phyloP scores from a whole-genome alignment of 1,140 invertebrate species.

The Pogonus chalceus region DNA sequence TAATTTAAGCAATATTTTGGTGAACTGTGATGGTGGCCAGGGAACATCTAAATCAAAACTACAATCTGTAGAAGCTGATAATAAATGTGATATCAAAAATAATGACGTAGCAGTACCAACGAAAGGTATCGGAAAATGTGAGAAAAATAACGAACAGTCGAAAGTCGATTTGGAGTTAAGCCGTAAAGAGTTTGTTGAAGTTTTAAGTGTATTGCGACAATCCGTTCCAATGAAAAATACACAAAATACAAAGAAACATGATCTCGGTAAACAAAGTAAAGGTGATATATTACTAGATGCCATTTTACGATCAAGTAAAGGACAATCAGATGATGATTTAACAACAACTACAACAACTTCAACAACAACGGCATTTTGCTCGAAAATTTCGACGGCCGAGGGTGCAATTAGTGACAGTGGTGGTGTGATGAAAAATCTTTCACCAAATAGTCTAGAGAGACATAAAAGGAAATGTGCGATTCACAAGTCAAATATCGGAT shows the following conservation, averaged over 20 bases:
- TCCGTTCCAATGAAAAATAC: neutral
- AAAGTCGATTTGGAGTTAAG: constrained; percentile 39
- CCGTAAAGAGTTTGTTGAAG: constrained; percentile 39
- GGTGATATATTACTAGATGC: constrained; percentile 43
- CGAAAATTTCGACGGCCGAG: neutral
- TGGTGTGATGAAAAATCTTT: too few species aligned
- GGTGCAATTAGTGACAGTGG: too few species aligned
- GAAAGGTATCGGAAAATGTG: neutral
- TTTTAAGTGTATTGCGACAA: constrained; percentile 36
- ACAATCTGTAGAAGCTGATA: constrained; percentile 15
- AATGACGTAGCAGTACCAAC: constrained; percentile 28
- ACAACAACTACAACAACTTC: neutral
- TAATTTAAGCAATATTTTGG: neutral
- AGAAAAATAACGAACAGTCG: neutral
- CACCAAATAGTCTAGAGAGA: too few species aligned
- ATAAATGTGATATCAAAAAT: constrained; percentile 40
- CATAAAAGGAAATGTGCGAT: too few species aligned
- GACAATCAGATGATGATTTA: neutral
- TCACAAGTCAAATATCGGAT: too few species aligned
- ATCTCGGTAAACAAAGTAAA: constrained; percentile 27
- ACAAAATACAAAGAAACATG: neutral
- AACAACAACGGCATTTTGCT: neutral
- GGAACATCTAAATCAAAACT: neutral
- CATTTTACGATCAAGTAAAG: constrained; percentile 36
- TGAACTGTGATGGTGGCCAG: neutral